A percentile compares a stretch with the other conserved stretches of the same genome.
phyloP scores from a whole-genome alignment of 1,140 invertebrate species.

The Drosophila novamexicana region DNA sequence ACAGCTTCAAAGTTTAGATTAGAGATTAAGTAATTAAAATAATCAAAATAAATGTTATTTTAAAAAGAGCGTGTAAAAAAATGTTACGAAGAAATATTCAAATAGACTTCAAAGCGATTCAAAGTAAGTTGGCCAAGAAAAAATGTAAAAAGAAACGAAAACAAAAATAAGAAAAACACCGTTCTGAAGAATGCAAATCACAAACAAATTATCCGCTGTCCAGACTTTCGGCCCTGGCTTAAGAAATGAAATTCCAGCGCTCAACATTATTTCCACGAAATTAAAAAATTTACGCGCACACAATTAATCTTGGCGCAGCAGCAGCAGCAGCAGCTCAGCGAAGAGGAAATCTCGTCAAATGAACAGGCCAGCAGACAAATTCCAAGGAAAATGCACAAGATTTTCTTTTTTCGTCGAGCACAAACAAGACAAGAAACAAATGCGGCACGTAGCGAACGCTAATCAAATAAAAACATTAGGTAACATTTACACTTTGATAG shows the following conservation, averaged over 20 bases:
- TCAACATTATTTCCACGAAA: constrained; percentile 76
- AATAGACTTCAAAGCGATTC: constrained; percentile 47
- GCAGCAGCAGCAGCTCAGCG: constrained; percentile 21
- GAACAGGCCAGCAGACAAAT: constrained; percentile 37
- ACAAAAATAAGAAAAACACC: background rate
- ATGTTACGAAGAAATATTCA: constrained; percentile 5
- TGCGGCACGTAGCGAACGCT: constrained; percentile 77
- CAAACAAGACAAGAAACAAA: constrained; percentile 44
- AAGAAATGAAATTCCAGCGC: constrained; percentile 60
- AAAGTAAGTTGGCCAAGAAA: background rate
- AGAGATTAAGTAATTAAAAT: no score
- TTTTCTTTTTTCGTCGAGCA: constrained; percentile 27
- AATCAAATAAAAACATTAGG: constrained; percentile 82
- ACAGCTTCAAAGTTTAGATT: no score
- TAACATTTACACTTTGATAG: constrained; percentile 78
- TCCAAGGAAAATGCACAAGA: constrained; percentile 69
- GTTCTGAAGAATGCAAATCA: constrained; percentile 50
- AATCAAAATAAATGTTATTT: background rate
- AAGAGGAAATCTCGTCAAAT: constrained; percentile 27
- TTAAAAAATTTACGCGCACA: constrained; percentile 81
- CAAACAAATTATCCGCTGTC: constrained; percentile 57
- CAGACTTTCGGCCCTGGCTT: constrained; percentile 9
- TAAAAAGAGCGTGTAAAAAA: constrained; percentile 17
- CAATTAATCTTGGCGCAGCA: constrained; percentile 69
- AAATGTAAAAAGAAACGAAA: background rate